These are phyloP conservation scores for Antedon bifida DNA, from an alignment of 35 echinoderm and acorn worm genomes.

Conservation along the genomic window DNA sequence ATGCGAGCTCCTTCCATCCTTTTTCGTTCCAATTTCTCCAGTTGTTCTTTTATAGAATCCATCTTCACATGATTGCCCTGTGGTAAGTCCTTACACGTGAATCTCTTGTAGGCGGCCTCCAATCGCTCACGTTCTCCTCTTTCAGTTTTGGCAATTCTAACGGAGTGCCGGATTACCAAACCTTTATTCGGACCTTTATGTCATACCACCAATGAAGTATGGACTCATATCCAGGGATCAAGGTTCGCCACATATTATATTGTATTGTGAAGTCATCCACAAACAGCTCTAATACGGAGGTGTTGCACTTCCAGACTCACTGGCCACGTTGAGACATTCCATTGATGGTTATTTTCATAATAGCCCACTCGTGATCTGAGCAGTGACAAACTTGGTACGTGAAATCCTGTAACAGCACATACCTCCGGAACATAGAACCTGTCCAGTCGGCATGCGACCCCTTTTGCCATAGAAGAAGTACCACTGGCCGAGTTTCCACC, in stretches of 20 bases:
- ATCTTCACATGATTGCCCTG: no score
- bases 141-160: background rate
- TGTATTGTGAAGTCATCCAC: no score
- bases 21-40: background rate
- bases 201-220: background rate
- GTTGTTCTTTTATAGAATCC: background rate
- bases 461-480: no score
- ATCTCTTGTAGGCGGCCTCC: no score
- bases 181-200: background rate
- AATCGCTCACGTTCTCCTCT: background rate
- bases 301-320: no score
- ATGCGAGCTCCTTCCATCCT: background rate
- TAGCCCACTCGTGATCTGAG: conserved; percentile 25
- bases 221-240: no score
- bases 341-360: no score
- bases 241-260: no score
- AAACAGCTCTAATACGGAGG: no score
- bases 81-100: no score
- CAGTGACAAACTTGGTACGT: background rate
- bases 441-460: conserved; percentile 8
- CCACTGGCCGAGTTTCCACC: background rate
- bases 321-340: no score
- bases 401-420: background rate
- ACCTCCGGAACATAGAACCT: background rate
- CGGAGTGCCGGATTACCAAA: background rate